Evolutionary conservation across 1,140 invertebrate species (phyloP), one percentile per base, ranked within the genome.

Genomic region (Eulimnadia texana): DNA sequence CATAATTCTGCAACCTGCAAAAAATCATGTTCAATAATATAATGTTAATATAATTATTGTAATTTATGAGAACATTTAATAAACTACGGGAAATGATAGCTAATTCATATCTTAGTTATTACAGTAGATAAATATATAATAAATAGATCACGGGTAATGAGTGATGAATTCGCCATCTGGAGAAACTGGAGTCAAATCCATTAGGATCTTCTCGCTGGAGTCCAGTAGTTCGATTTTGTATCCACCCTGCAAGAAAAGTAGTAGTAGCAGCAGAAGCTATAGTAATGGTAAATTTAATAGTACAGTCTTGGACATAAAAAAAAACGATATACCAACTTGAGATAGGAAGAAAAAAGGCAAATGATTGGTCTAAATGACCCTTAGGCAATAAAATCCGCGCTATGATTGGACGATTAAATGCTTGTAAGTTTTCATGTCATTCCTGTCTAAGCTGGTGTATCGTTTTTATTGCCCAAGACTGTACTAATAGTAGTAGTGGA

Each of bases 181-280:
- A 24, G 55, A 20, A 28, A 33, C 54, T 56, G 33, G 88, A 2
- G 89, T 92, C 62, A 93, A 76, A 69, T 93, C 86, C 62, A 90
- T 74, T 10, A 92, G 78, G 52, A 85, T 85, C 64, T 87, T 78
- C 67, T 92, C 87, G 66, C 89, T 75, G 58, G 78, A 75, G 71
- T 93, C 87, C 63, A 94, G 73, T 57, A 94, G 77, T 74, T 92
- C 86, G 54, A 94, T 72, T 68, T 83, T 84, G 70, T 85, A 93
- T 24, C 90, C 90, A 65, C 90, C 90, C 33, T 42, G n/a, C n/a
- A n/a, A n/a, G n/a, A n/a, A n/a, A n/a, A n/a, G n/a, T n/a, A n/a
- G n/a, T 42, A 16, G 16, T 42, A 6, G 33, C 33, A 42, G 6
- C 16, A 42, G 16, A 16, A 42, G 6, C 6, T 9, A 42, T 9